Base-by-base conservation (phyloP, 2,113 vertebrate species). In the Hemibates koningsi region DNA sequence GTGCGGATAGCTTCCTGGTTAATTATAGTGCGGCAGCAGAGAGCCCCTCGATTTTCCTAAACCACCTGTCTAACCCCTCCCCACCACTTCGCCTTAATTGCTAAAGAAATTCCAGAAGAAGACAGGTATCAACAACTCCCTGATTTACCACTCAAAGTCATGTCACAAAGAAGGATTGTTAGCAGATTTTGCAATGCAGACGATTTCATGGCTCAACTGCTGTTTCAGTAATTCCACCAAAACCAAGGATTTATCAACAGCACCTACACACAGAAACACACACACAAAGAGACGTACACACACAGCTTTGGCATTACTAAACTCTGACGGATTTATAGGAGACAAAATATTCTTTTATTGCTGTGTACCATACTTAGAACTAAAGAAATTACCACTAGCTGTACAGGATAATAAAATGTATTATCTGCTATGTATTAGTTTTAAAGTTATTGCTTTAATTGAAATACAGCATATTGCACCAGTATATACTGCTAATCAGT, bases 51-150 rank as follows among this genome's bases (percentile, higher is more conserved):
- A 81, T 91, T 88, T 86, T 91, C 90, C 91, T 85, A 93, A 95
- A 96, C 93, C 95, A 96, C 95, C 95, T 96, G 94, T 94, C 87
- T 90, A 83, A 85, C 94, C 92, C 95, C 94, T 95, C 95, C 95
- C 95, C 83, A 52, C 89, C 54, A 90, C 90, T 95, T 92, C 73
- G 82, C 83, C 91, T 90, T 94, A 92, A 95, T 94, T 95, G 87
- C 89, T 89, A 90, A 86, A 92, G 89, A 90, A 95, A 95, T 96
- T 96, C 94, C 94, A 94, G 92, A 88, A 90, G 91, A 66, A 92
- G 91, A 94, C 93, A 94, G 88, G 94, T 92, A 95, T 94, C 94
- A 95, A 94, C 95, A 95, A 93, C 93, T 95, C 90, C 90, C 90
- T 92, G 93, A 95, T 95, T 93, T 94, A 95, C 90, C 27, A 82